phyloP scores from a whole-genome alignment of 37 sponge, comb jelly and placozoan species.

The Theonella swinhoei region DNA sequence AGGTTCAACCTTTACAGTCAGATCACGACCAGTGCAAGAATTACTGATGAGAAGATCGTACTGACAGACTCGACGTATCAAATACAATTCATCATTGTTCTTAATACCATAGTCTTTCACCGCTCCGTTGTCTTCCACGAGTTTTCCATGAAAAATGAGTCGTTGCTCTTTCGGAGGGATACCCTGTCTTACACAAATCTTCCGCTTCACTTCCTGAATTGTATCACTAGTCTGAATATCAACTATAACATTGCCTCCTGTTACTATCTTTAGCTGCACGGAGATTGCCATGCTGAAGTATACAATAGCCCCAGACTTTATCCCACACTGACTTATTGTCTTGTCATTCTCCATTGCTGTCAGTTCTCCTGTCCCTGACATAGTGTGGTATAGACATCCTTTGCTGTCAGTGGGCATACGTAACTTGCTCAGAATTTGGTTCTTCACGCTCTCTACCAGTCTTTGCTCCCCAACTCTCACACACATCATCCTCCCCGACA shows the following conservation, averaged over 20 bases:
- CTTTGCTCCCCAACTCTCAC: background rate
- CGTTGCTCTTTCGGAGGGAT: background rate
- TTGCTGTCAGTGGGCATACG: background rate
- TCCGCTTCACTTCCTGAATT: background rate
- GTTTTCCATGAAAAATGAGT: background rate
- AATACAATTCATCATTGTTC: background rate
- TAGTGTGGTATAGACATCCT: background rate
- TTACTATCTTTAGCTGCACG: background rate
- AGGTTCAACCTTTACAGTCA: background rate
- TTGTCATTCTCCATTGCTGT: background rate
- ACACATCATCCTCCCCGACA: background rate
- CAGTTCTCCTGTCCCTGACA: background rate
- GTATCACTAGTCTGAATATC: background rate
- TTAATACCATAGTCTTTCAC: background rate
- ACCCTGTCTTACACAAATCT: background rate
- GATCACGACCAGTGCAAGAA: background rate
- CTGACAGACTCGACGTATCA: background rate
- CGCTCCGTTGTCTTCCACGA: background rate
- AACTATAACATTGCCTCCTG: background rate
- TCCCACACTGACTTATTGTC: background rate
- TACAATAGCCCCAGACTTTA: background rate
- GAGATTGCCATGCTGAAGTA: background rate
- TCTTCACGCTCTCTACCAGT: background rate
- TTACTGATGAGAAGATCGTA: too few relatives aligned
- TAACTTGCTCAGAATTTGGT: background rate